These are phyloP conservation scores for Patella depressa DNA, from an alignment of 2,888 invertebrate genomes.

Conservation along the genomic window DNA sequence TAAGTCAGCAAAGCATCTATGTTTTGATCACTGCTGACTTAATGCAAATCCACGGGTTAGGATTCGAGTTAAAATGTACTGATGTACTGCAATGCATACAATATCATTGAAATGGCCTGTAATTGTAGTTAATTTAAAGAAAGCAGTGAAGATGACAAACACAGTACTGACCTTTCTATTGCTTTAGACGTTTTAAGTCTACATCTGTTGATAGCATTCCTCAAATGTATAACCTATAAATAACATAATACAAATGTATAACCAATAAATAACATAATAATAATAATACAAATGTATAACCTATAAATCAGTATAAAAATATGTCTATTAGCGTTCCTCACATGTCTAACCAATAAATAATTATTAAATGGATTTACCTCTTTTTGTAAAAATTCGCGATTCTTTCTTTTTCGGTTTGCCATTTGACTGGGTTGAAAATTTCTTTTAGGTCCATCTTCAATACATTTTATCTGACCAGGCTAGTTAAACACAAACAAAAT, in stretches of 20 bases:
- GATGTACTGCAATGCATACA: no score
- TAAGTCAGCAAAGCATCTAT: no score
- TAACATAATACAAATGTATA: background rate
- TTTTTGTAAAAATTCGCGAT: conserved; percentile 82
- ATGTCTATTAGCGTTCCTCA: no score
- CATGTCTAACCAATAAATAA: no score
- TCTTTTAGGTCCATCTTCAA: conserved; percentile 78
- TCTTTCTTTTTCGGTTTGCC: conserved; percentile 73
- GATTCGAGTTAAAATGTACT: no score
- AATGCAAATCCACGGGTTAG: no score
- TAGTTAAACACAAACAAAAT: conserved; percentile 34
- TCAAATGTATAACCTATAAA: conserved; percentile 76
- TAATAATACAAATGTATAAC: conserved; percentile 74
- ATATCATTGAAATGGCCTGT: no score
- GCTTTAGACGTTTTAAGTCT: conserved; percentile 95
- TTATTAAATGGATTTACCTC: conserved; percentile 77
- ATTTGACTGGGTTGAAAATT: conserved; percentile 63
- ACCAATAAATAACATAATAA: no score
- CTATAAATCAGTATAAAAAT: conserved; percentile 53
- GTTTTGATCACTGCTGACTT: no score
- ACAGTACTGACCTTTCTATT: conserved; percentile 79
- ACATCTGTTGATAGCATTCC: conserved; percentile 85
- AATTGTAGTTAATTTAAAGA: no score
- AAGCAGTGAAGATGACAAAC: no score
- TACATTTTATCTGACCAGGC: conserved; percentile 86